Percentiles rank a stretch among this genome's conserved stretches.
phyloP scores from a whole-genome alignment of 2,113 vertebrate genomes.

The Sturnira hondurensis region DNA sequence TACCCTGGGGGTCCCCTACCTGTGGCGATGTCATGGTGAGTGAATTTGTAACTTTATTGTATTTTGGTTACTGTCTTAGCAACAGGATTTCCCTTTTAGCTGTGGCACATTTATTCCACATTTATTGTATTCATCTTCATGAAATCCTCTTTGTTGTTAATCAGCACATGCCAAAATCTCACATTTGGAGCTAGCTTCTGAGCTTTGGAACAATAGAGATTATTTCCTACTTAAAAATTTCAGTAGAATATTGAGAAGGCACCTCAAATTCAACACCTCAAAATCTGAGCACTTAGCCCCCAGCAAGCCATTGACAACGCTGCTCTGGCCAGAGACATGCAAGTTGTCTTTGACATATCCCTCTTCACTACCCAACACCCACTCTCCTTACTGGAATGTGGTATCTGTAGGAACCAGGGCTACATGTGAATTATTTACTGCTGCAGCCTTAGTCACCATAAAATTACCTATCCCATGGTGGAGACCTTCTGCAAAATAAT shows the following conservation, averaged over 20 bases:
- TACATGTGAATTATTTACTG: background rate
- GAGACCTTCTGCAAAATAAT: background rate
- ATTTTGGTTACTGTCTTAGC: background rate
- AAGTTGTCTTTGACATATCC: background rate
- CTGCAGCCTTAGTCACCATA: background rate
- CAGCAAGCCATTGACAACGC: background rate
- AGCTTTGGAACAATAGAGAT: background rate
- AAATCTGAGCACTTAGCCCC: background rate
- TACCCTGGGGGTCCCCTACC: too few relatives aligned
- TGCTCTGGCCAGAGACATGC: background rate
- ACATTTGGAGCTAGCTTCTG: background rate
- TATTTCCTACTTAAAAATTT: background rate
- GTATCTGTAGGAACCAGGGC: background rate
- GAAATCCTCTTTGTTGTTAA: background rate
- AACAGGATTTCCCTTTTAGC: background rate
- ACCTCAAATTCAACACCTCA: background rate
- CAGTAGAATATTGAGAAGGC: background rate
- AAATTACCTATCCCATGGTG: background rate
- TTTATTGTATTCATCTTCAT: background rate
- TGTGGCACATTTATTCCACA: background rate
- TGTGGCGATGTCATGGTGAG: background rate
- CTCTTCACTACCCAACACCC: background rate
- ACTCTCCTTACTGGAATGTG: background rate
- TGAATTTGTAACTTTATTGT: background rate
- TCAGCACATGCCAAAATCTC: background rate